Conservation (phyloP, 2,113 vertebrate genomes). For the Penelope pileata region DNA sequence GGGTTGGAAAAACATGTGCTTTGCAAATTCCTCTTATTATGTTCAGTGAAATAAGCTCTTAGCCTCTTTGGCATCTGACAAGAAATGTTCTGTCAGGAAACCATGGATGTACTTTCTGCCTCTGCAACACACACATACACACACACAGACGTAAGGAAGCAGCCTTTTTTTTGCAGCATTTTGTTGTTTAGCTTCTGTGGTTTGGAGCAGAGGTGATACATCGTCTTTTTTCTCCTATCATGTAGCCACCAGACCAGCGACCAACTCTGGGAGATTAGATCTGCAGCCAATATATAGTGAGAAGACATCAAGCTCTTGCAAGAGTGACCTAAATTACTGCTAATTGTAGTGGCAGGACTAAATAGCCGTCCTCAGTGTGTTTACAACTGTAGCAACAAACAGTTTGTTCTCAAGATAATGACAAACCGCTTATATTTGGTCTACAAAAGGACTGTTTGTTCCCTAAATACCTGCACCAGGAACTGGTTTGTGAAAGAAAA, state of each 20-base stretch:
- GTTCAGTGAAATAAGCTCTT: constrained; percentile 35
- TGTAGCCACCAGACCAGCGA: background rate
- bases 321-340: constrained; percentile 59
- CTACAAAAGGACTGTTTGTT: constrained; percentile 67
- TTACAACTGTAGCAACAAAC: constrained; percentile 64
- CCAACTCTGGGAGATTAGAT: background rate
- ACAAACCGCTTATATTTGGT: constrained; percentile 60
- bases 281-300: background rate
- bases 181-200: background rate
- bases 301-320: background rate
- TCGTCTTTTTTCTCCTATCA: background rate
- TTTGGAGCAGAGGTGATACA: background rate
- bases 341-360: constrained; percentile 51
- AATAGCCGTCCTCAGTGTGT: constrained; percentile 32
- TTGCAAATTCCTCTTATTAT: constrained; percentile 31
- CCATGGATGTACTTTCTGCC: constrained; percentile 17
- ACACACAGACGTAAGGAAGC: background rate
- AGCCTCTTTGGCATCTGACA: constrained; percentile 23
- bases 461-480: constrained; percentile 56
- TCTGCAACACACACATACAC: background rate
- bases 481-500: background rate
- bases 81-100: constrained; percentile 39
- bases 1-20: background rate
- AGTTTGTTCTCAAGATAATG: constrained; percentile 70
- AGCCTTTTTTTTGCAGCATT: background rate